Percentiles rank a stretch among this genome's conserved stretches.
Evolutionary conservation across 2,888 invertebrate genomes (phyloP).

Genomic region (Macrophya alboannulata): DNA sequence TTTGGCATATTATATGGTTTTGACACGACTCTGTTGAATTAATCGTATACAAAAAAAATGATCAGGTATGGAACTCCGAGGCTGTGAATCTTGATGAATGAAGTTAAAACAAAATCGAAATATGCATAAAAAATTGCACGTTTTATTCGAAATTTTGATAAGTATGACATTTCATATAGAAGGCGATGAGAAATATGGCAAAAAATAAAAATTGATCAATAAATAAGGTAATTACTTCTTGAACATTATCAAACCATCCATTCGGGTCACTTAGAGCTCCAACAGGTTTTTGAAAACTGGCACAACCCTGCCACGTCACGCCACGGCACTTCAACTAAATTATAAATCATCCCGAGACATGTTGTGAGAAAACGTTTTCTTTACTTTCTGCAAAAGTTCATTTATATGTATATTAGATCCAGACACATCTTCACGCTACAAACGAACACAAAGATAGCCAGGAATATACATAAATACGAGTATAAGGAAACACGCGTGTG

Average conservation of each 20-base stretch:
- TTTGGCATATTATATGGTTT: background rate
- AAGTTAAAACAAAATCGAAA: background rate
- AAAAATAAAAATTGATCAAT: background rate
- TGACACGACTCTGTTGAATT: background rate
- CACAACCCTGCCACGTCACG: conserved; percentile 29
- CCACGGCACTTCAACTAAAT: conserved; percentile 1
- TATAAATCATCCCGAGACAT: conserved; percentile 16
- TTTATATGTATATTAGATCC: conserved; percentile 24
- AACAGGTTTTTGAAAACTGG: background rate
- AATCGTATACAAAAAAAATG: background rate
- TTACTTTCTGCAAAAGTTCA: background rate
- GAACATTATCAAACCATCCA: background rate
- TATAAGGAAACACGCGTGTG: background rate
- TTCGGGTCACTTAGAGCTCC: background rate
- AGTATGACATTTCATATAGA: background rate
- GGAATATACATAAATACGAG: background rate
- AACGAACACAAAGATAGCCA: background rate
- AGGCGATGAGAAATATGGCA: background rate
- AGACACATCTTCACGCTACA: background rate
- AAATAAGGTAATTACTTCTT: background rate
- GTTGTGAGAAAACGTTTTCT: conserved; percentile 15
- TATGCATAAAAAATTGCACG: background rate
- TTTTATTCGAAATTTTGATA: background rate
- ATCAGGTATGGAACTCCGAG: background rate
- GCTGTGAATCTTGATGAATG: background rate